Percentiles rank a stretch among this genome's conserved stretches.
phyloP scores from a whole-genome alignment of 1,140 invertebrate species.

The Pogonomyrmex barbatus region DNA sequence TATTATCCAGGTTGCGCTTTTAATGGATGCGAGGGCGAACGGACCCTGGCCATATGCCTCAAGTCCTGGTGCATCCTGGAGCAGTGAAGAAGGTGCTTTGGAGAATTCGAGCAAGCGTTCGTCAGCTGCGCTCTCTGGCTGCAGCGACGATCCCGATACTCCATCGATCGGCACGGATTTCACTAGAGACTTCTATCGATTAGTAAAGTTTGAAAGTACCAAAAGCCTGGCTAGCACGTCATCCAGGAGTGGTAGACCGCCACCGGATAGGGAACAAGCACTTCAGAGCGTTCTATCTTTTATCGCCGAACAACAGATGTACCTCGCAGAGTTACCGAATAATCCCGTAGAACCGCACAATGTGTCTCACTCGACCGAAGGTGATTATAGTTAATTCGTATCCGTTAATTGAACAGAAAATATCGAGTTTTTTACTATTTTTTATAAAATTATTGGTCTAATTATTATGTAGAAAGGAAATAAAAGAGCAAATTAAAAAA shows the following conservation, averaged over 20 bases:
- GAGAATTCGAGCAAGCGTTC: conserved; percentile 88
- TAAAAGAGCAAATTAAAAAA: not conserved
- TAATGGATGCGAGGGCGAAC: conserved; percentile 80
- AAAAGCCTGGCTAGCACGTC: conserved; percentile 92
- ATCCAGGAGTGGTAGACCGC: conserved; percentile 87
- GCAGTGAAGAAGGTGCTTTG: conserved; percentile 81
- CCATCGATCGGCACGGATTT: conserved; percentile 91
- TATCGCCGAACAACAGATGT: conserved; percentile 92
- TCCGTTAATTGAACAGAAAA: not conserved
- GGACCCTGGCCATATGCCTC: conserved; percentile 83
- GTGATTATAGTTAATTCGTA: conserved; percentile 54
- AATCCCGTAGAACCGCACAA: conserved; percentile 70
- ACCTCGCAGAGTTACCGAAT: conserved; percentile 84
- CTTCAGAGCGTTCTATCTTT: conserved; percentile 91
- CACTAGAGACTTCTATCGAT: conserved; percentile 91
- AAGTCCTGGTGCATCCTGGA: conserved; percentile 82
- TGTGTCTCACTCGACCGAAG: conserved; percentile 71
- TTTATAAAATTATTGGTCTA: not conserved
- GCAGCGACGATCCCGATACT: conserved; percentile 88
- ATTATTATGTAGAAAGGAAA: conserved; percentile 11
- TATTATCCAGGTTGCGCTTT: conserved; percentile 76
- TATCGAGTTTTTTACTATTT: not conserved
- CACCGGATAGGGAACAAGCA: conserved; percentile 89
- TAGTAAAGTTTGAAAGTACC: conserved; percentile 93
- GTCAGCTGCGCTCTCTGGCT: conserved; percentile 89